Evolutionary conservation across 2,888 invertebrate genomes (phyloP).

Genomic region (Alentia gelatinosa): DNA sequence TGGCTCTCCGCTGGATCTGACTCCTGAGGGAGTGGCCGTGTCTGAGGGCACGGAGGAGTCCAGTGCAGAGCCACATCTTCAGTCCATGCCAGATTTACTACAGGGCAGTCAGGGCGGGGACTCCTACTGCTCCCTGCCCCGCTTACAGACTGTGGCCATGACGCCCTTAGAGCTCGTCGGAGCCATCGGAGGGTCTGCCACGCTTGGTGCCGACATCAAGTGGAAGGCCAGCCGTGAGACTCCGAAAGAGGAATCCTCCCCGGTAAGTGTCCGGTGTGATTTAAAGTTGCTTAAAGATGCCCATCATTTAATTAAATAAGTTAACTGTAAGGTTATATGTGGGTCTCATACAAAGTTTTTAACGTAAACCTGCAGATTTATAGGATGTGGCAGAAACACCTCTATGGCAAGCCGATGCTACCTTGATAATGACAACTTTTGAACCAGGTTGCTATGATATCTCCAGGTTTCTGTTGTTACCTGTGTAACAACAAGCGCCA

Average conservation of each 20-base stretch:
- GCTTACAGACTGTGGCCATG: background rate
- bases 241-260: slow-evolving; percentile 67
- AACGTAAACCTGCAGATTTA: too few relatives aligned
- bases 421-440: too few relatives aligned
- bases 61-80: slow-evolving; percentile 64
- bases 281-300: too few relatives aligned
- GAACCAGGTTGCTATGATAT: too few relatives aligned
- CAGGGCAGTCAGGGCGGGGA: slow-evolving; percentile 62
- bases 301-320: too few relatives aligned
- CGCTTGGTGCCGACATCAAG: slow-evolving; percentile 53
- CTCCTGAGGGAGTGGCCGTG: slow-evolving; percentile 55
- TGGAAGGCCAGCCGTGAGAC: slow-evolving; percentile 64
- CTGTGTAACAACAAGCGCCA: too few relatives aligned
- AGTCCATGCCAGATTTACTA: slow-evolving; percentile 66
- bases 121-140: slow-evolving; percentile 40
- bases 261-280: too few relatives aligned
- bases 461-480: too few relatives aligned
- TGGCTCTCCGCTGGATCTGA: background rate
- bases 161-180: slow-evolving; percentile 39
- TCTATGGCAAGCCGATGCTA: too few relatives aligned
- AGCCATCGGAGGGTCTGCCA: slow-evolving; percentile 58
- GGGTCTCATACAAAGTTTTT: too few relatives aligned
- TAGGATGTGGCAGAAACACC: too few relatives aligned
- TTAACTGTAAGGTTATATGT: too few relatives aligned
- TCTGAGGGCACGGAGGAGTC: slow-evolving; percentile 61